Percentiles rank a stretch among this genome's conserved stretches.
Evolutionary conservation across 1,140 invertebrate species (phyloP).

Genomic region (Aricia agestis): DNA sequence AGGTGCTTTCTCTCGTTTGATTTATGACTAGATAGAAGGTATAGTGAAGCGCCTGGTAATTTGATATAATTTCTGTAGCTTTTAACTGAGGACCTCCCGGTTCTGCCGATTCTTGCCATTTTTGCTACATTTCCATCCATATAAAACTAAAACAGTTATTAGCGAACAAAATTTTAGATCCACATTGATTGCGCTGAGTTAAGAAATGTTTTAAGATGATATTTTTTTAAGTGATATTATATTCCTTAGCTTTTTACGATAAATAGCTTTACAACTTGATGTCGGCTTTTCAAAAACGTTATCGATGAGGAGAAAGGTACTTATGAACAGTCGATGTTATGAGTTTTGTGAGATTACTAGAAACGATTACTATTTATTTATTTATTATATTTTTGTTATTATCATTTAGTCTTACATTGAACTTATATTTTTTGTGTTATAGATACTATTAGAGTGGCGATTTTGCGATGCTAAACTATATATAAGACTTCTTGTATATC

Average conservation of each 20-base stretch:
- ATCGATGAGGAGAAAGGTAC: slow-evolving; percentile 70
- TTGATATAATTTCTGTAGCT: slow-evolving; percentile 58
- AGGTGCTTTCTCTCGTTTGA: slow-evolving; percentile 66
- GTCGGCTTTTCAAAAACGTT: slow-evolving; percentile 74
- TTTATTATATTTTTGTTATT: slow-evolving; percentile 44
- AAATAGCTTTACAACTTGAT: slow-evolving; percentile 71
- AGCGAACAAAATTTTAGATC: slow-evolving; percentile 48
- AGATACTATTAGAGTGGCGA: slow-evolving; percentile 42
- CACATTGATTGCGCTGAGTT: slow-evolving; percentile 50
- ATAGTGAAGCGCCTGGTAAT: slow-evolving; percentile 63
- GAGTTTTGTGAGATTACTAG: slow-evolving; percentile 62
- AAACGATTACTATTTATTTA: slow-evolving; percentile 44
- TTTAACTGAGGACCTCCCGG: slow-evolving; percentile 48
- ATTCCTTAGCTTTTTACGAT: slow-evolving; percentile 68
- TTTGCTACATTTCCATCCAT: slow-evolving; percentile 71
- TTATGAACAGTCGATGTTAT: slow-evolving; percentile 68
- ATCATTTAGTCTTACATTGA: slow-evolving; percentile 46
- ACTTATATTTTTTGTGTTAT: slow-evolving; percentile 45
- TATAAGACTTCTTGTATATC: slow-evolving; percentile 45
- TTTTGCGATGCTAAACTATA: slow-evolving; percentile 47
- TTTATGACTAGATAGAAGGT: slow-evolving; percentile 64
- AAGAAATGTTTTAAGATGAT: slow-evolving; percentile 50
- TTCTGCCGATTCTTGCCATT: slow-evolving; percentile 67
- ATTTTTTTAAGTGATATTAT: slow-evolving; percentile 69
- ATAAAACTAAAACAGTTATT: slow-evolving; percentile 51